A percentile compares a stretch with the other conserved stretches of the same genome.
phyloP scores from a whole-genome alignment of 2,113 vertebrate genomes.

The Chitala chitala region DNA sequence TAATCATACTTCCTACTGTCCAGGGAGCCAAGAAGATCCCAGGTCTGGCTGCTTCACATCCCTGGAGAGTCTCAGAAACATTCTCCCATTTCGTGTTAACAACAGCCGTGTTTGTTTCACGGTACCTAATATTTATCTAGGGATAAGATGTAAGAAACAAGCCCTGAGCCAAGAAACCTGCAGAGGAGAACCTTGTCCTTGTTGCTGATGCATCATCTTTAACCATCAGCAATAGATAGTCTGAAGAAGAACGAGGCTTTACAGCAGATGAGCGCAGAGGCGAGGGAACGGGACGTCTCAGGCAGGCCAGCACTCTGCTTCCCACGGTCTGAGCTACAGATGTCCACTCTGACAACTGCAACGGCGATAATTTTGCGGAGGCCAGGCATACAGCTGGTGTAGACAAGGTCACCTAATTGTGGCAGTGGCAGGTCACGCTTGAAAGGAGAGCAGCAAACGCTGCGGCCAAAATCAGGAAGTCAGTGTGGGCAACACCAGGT shows the following conservation, averaged over 20 bases:
- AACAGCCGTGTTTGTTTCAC: neutral
- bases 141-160: too few relatives aligned
- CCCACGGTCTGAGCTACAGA: slow-evolving; percentile 28
- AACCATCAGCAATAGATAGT: too few relatives aligned
- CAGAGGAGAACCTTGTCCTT: too few relatives aligned
- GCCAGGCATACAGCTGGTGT: neutral
- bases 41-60: too few relatives aligned
- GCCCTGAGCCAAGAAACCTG: too few relatives aligned
- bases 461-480: neutral
- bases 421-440: neutral
- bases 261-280: too few relatives aligned
- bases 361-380: slow-evolving; percentile 30
- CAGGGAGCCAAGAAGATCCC: neutral
- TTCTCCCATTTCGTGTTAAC: neutral
- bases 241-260: neutral
- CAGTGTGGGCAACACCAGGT: neutral
- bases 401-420: neutral
- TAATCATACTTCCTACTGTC: neutral
- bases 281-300: slow-evolving; percentile 8
- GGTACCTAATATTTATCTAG: neutral
- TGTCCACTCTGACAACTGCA: slow-evolving; percentile 27
- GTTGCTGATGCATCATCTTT: too few relatives aligned
- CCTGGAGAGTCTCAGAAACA: too few relatives aligned
- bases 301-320: slow-evolving; percentile 28
- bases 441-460: neutral